phyloP scores from a whole-genome alignment of 2,888 invertebrate genomes.

The Scaptomyza reducta region DNA sequence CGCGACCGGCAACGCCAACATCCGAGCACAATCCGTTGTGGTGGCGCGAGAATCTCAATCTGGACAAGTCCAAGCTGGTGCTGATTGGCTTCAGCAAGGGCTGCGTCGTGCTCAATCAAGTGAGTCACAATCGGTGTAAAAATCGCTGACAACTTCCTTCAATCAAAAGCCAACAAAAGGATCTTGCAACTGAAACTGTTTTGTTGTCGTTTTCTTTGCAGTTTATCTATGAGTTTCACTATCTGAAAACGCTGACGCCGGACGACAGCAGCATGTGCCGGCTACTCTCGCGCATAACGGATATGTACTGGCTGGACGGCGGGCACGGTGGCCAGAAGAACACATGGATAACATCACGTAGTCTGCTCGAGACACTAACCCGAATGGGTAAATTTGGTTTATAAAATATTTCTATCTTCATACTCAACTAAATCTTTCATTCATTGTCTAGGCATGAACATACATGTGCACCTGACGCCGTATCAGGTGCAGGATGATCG shows the following conservation, averaged over 20 bases:
- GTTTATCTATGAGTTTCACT: constrained; percentile 93
- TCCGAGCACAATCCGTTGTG: constrained; percentile 85
- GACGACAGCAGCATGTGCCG: constrained; percentile 87
- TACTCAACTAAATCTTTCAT: no score
- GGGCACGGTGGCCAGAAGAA: constrained; percentile 95
- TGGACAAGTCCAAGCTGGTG: constrained; percentile 87
- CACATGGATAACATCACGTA: constrained; percentile 93
- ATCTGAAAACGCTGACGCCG: constrained; percentile 88
- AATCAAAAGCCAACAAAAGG: neutral
- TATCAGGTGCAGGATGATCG: constrained; percentile 93
- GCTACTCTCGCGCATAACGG: constrained; percentile 88
- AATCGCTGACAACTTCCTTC: constrained; percentile 67
- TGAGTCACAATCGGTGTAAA: constrained; percentile 84
- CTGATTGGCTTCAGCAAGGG: constrained; percentile 96
- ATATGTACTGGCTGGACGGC: constrained; percentile 96
- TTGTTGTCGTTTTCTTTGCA: constrained; percentile 81
- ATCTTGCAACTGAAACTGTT: neutral
- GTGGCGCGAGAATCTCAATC: constrained; percentile 86
- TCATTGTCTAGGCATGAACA: constrained; percentile 86
- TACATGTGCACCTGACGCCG: constrained; percentile 94
- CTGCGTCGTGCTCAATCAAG: constrained; percentile 94
- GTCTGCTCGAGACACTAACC: constrained; percentile 89
- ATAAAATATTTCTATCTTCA: neutral
- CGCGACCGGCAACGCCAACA: constrained; percentile 50
- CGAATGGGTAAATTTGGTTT: constrained; percentile 86